Conservation (phyloP, 1,140 invertebrate species). For the Lucilia sericata region DNA sequence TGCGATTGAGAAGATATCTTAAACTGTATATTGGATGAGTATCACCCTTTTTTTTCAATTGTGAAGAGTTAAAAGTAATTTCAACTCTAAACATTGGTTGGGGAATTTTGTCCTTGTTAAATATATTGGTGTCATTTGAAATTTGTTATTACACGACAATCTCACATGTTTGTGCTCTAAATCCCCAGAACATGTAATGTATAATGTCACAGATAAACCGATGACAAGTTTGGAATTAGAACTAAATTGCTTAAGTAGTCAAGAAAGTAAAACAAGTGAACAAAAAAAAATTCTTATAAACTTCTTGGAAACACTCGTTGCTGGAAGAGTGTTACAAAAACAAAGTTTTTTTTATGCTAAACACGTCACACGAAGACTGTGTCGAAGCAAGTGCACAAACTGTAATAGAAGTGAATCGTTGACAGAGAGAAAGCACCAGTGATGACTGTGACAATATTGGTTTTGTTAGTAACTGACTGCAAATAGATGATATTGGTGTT, state of each 20-base stretch:
- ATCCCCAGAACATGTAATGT: constrained; percentile 19
- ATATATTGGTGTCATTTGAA: neutral
- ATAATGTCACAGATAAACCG: constrained; percentile 23
- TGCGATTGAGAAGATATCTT: too few species aligned
- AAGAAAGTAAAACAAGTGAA: neutral
- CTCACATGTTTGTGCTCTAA: neutral
- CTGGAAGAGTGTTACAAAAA: neutral
- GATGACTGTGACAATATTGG: too few species aligned
- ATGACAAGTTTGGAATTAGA: constrained; percentile 11
- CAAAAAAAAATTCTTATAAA: neutral
- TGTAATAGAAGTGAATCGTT: too few species aligned
- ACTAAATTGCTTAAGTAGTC: neutral
- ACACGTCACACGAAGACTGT: neutral
- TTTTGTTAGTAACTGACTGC: too few species aligned
- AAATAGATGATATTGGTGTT: too few species aligned
- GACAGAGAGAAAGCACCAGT: too few species aligned
- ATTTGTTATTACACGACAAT: neutral
- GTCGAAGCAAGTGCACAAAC: neutral
- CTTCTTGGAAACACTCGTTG: neutral
- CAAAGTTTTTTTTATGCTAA: constrained; percentile 12
- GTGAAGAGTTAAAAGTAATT: too few species aligned
- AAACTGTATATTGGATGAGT: too few species aligned
- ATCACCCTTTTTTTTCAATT: too few species aligned
- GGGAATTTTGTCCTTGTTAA: too few species aligned
- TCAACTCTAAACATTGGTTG: too few species aligned